Percentiles rank a stretch among this genome's conserved stretches.
phyloP scores from a whole-genome alignment of 2,797 vertebrate genomes.

The Peromyscus eremicus region DNA sequence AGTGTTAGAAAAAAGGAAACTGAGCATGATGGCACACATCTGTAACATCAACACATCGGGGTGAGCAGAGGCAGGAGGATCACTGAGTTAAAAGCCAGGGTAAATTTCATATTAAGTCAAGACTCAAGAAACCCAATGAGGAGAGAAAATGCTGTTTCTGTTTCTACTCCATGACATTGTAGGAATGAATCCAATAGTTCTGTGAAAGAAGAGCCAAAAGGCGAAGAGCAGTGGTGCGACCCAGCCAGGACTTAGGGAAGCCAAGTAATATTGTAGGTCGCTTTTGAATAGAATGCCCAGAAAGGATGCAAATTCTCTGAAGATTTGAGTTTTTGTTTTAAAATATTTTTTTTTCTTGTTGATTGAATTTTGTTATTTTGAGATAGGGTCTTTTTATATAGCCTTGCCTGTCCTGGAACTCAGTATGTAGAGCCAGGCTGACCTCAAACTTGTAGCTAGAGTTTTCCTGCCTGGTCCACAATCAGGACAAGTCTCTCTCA shows the following conservation, averaged over 20 bases:
- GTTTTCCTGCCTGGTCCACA: too few species aligned
- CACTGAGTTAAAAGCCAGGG: not conserved
- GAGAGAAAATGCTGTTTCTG: not conserved
- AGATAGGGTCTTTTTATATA: not conserved
- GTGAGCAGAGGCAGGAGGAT: not conserved
- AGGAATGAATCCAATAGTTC: not conserved
- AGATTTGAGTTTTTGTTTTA: not conserved
- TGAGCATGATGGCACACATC: not conserved
- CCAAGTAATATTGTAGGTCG: not conserved
- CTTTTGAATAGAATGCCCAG: not conserved
- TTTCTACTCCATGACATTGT: not conserved
- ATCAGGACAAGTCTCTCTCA: too few species aligned
- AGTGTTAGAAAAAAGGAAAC: not conserved
- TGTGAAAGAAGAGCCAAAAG: slow-evolving; percentile 24
- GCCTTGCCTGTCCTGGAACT: not conserved
- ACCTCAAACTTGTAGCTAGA: not conserved
- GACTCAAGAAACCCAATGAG: not conserved
- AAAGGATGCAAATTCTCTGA: not conserved
- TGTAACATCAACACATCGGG: not conserved
- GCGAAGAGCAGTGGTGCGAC: not conserved
- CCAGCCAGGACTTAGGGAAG: not conserved
- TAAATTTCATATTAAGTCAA: not conserved
- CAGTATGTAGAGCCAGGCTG: not conserved
- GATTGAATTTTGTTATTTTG: not conserved
- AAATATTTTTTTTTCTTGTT: too few species aligned